These are phyloP conservation scores for Equus przewalskii DNA, from an alignment of 2,113 vertebrate species.

Conservation along the genomic window DNA sequence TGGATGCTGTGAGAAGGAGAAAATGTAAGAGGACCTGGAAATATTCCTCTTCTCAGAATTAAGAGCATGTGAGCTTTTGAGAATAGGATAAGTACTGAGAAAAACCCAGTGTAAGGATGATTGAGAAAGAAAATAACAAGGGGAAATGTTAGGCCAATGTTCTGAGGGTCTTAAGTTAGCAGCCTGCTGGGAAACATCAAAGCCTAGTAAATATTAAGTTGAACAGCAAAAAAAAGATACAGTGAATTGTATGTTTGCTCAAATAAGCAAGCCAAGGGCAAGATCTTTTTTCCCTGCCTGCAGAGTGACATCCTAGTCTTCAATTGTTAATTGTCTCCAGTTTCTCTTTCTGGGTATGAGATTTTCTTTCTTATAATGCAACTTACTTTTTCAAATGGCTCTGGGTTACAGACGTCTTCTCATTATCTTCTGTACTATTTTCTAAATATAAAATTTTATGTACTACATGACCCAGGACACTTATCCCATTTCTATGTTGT, in stretches of 20 bases:
- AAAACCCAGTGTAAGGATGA: neutral
- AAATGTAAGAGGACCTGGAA: neutral
- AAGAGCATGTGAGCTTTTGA: neutral
- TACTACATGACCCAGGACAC: neutral
- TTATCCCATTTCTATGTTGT: neutral
- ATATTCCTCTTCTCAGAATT: neutral
- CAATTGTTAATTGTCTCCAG: neutral
- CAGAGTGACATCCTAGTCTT: neutral
- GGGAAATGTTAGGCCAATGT: neutral
- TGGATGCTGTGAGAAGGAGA: neutral
- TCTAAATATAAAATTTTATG: neutral
- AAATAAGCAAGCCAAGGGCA: neutral
- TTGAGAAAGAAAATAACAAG: neutral
- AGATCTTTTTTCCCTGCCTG: neutral
- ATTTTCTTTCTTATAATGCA: neutral
- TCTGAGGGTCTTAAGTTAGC: neutral
- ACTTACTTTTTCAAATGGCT: neutral
- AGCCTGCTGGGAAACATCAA: neutral
- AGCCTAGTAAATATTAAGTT: neutral
- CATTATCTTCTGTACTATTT: neutral
- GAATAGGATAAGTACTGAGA: neutral
- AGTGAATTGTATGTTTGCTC: neutral
- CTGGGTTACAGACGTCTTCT: neutral
- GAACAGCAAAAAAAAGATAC: neutral
- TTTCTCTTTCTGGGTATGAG: neutral